Base-by-base conservation (phyloP, 2,113 vertebrate genomes). In the Phycodurus eques region DNA sequence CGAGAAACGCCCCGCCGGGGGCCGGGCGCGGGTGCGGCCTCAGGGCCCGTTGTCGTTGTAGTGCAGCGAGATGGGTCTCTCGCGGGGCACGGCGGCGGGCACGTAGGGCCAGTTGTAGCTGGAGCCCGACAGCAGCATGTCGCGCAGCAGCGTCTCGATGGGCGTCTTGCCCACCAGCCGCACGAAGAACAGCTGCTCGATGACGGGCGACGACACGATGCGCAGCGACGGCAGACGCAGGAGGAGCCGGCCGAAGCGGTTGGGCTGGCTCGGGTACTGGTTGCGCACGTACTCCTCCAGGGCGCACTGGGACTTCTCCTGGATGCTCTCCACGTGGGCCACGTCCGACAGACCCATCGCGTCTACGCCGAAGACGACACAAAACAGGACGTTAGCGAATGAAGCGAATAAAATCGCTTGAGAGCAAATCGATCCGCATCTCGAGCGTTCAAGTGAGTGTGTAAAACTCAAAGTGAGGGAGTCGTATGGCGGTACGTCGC, bases 121-220 rank as follows among this genome's bases (percentile, higher is more conserved):
- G 84, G 94, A 93, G 3, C 95, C 94, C 0, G 95, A 94, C 0
- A 96, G 91, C 61, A 96, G 91, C 94, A 96, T 95, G 89, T 96
- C 95, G 0, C 94, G 91, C 2, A 96, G 93, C 60, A 96, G 90
- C 17, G 94, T 95, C 89, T 96, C 95, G 69, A 96, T 96, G 77
- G 95, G 95, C 0, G 95, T 96, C 88, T 96, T 95, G 49, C 95
- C 95, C 0, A 96, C 95, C 72, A 95, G 86, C 5, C 94, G 93
- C 61, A 95, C 94, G 22, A 96, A 96, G 82, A 96, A 96, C 71
- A 96, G 93, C 87, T 95, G 94, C 86, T 96, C 94, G 47, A 96
- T 95, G 83, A 94, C 94, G 0, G 94, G 93, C 0, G 94, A 95
- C 0, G 94, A 94, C 74, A 95, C 93, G 42, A 94, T 93, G 73